Percentiles rank a stretch among this genome's conserved stretches.
Evolutionary conservation across 2,113 vertebrate genomes (phyloP).

Genomic region (Alces alces): DNA sequence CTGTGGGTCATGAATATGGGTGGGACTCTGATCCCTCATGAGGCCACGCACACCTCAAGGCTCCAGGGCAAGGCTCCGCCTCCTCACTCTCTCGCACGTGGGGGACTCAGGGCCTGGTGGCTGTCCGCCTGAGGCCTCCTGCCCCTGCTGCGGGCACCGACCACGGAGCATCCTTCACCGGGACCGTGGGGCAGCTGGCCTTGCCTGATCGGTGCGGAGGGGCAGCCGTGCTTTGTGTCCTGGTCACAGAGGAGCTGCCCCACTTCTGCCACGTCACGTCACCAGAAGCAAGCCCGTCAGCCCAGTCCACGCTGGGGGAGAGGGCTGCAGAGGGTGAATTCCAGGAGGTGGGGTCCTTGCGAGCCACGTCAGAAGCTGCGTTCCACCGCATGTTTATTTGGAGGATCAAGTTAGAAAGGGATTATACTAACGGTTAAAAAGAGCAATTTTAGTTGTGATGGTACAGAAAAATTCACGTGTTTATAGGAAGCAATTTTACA

Average conservation of each 20-base stretch:
- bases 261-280: accelerated
- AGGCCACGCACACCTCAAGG: neutral
- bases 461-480: neutral
- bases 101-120: neutral
- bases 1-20: neutral
- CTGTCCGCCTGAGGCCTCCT: too few species aligned
- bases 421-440: neutral
- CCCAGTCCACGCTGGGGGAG: neutral
- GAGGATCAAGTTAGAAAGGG: neutral
- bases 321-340: neutral
- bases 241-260: neutral
- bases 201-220: accelerated
- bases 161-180: accelerated
- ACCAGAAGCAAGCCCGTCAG: neutral
- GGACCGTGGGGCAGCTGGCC: accelerated
- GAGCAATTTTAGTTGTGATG: neutral
- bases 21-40: neutral
- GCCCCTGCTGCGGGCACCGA: too few species aligned
- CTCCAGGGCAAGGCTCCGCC: neutral
- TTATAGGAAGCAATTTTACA: neutral
- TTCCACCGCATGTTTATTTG: accelerated
- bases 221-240: neutral
- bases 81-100: accelerated
- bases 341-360: too few species aligned
- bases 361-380: neutral